These are phyloP conservation scores for Isaurus tuberculatus DNA, from an alignment of 92 coral and sea anemone species.

Conservation along the genomic window DNA sequence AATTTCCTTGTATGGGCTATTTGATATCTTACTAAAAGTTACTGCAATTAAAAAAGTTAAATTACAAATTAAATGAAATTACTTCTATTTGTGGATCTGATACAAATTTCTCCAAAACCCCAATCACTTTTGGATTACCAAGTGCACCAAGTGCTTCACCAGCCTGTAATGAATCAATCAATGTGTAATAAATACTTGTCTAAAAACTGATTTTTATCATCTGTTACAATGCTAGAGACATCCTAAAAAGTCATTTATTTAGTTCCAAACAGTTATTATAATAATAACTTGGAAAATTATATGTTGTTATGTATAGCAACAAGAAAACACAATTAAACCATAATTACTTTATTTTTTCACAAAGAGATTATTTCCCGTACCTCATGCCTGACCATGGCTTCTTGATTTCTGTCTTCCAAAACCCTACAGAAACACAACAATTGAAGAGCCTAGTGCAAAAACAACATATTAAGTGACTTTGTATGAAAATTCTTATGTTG, in stretches of 20 bases:
- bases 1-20: too few relatives aligned
- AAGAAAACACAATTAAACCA: too few relatives aligned
- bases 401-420: slow-evolving; percentile 82
- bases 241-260: too few relatives aligned
- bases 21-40: background rate
- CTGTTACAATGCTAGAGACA: too few relatives aligned
- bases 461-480: too few relatives aligned
- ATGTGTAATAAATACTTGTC: too few relatives aligned
- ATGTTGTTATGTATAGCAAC: too few relatives aligned
- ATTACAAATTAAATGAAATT: background rate
- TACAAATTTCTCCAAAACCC: slow-evolving; percentile 66
- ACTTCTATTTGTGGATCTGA: slow-evolving; percentile 92
- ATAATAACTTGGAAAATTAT: too few relatives aligned
- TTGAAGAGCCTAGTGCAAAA: background rate
- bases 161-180: slow-evolving; percentile 85
- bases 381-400: slow-evolving; percentile 99
- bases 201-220: too few relatives aligned
- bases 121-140: slow-evolving; percentile 84
- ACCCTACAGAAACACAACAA: slow-evolving; percentile 65
- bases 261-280: too few relatives aligned
- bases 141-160: slow-evolving; percentile 99
- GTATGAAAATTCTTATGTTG: background rate
- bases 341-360: too few relatives aligned
- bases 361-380: too few relatives aligned
- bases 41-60: background rate